Conservation (phyloP, 2,888 invertebrate species). For the Drosophila mulleri region DNA sequence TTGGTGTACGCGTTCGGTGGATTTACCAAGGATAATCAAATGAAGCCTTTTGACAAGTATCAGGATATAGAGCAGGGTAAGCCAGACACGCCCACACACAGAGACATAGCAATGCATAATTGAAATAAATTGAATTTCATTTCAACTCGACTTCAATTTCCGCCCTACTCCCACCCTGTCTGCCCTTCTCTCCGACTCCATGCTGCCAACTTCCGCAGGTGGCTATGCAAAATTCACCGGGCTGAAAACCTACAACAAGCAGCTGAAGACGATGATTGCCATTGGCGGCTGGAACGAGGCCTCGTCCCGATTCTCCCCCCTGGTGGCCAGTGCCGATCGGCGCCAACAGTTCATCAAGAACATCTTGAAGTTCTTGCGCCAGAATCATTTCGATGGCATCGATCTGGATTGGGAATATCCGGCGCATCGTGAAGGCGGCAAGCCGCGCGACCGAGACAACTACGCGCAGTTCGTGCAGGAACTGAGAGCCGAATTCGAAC, state of each 20-base stretch:
- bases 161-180: constrained; percentile 14
- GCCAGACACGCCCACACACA: constrained; percentile 37
- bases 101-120: neutral
- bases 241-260: constrained; percentile 96
- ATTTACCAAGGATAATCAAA: constrained; percentile 94
- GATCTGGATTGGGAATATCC: constrained; percentile 94
- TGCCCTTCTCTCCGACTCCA: neutral
- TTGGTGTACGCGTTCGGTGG: constrained; percentile 97
- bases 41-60: constrained; percentile 97
- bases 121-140: constrained; percentile 17
- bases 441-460: constrained; percentile 93
- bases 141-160: constrained; percentile 57
- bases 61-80: constrained; percentile 97
- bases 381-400: constrained; percentile 96
- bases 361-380: constrained; percentile 93
- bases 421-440: constrained; percentile 87
- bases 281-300: constrained; percentile 98
- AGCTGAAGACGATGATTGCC: constrained; percentile 94
- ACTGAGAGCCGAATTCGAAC: constrained; percentile 94
- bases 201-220: constrained; percentile 86
- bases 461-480: constrained; percentile 95
- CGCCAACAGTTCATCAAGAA: constrained; percentile 93
- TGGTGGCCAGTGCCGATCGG: constrained; percentile 92
- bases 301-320: constrained; percentile 93
- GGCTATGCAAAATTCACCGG: constrained; percentile 97